A percentile compares a stretch with the other conserved stretches of the same genome.
Evolutionary conservation across 2,888 invertebrate species (phyloP).

Genomic region (Euzophera pinguis): DNA sequence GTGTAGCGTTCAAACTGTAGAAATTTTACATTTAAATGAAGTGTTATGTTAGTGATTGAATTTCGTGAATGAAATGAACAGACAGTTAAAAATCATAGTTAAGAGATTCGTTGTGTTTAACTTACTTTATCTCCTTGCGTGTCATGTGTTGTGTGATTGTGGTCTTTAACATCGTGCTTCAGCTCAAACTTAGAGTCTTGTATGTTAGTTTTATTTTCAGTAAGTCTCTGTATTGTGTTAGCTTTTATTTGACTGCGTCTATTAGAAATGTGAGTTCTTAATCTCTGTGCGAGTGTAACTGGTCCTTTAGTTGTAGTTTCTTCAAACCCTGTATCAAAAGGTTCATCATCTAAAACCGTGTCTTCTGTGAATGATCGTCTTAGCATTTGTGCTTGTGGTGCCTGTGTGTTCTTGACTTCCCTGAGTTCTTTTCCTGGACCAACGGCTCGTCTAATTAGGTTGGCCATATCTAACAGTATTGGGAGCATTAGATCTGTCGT

Average conservation of each 20-base stretch:
- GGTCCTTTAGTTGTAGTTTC: constrained; percentile 29
- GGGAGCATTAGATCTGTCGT: constrained; percentile 81
- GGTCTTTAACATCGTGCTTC: not conserved
- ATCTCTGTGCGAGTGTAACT: constrained; percentile 29
- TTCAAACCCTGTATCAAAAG: constrained; percentile 46
- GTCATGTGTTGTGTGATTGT: constrained; percentile 20
- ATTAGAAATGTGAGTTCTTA: constrained; percentile 41
- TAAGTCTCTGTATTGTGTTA: constrained; percentile 22
- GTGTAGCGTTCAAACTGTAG: too few species aligned
- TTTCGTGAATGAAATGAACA: too few species aligned
- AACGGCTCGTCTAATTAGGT: constrained; percentile 78
- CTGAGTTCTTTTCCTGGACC: constrained; percentile 56
- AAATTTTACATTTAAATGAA: too few species aligned
- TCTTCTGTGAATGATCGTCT: constrained; percentile 61
- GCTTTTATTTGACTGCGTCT: constrained; percentile 33
- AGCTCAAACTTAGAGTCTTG: constrained; percentile 26
- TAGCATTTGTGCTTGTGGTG: constrained; percentile 51
- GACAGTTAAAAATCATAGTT: too few species aligned
- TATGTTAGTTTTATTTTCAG: constrained; percentile 30
- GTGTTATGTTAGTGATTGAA: too few species aligned
- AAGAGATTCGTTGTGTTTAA: constrained; percentile 16
- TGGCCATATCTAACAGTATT: constrained; percentile 82
- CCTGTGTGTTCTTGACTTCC: constrained; percentile 38
- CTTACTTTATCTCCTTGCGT: constrained; percentile 37
- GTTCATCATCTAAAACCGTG: constrained; percentile 44